These are phyloP conservation scores for Tretioscincus oriximinensis DNA, from an alignment of 2,113 vertebrate species.

Conservation along the genomic window DNA sequence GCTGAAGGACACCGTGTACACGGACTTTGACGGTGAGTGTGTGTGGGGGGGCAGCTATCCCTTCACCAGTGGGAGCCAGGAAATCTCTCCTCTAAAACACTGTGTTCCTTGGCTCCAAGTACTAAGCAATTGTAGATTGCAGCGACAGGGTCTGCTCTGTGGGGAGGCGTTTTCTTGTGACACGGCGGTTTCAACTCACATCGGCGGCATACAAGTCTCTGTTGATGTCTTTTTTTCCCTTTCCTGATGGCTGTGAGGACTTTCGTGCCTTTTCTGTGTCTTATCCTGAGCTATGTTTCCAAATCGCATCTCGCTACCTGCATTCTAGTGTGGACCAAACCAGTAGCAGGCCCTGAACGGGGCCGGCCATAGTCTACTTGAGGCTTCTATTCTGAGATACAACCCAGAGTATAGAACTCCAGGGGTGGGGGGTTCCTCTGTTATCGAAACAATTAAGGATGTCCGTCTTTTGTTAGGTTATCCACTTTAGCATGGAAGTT, in stretches of 20 bases:
- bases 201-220: background rate
- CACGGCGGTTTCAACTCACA: background rate
- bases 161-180: background rate
- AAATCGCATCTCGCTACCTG: too few species aligned
- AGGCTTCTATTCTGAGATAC: too few species aligned
- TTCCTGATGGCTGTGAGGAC: too few species aligned
- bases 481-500: slow-evolving; percentile 41
- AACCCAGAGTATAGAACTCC: too few species aligned
- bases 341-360: too few species aligned
- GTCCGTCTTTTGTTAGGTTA: slow-evolving; percentile 30
- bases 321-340: too few species aligned
- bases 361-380: too few species aligned
- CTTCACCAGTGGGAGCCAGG: background rate
- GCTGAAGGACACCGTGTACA: slow-evolving; percentile 93
- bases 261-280: too few species aligned
- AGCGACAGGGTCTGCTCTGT: background rate
- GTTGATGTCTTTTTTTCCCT: background rate
- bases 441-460: background rate
- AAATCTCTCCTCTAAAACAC: background rate
- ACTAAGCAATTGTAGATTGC: background rate
- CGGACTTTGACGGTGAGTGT: slow-evolving; percentile 88
- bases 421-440: too few species aligned
- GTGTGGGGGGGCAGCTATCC: background rate
- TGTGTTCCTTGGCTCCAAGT: slow-evolving; percentile 6
- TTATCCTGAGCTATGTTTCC: too few species aligned